Base-by-base conservation (phyloP, 2,113 vertebrate genomes). In the Pelmatolapia mariae region DNA sequence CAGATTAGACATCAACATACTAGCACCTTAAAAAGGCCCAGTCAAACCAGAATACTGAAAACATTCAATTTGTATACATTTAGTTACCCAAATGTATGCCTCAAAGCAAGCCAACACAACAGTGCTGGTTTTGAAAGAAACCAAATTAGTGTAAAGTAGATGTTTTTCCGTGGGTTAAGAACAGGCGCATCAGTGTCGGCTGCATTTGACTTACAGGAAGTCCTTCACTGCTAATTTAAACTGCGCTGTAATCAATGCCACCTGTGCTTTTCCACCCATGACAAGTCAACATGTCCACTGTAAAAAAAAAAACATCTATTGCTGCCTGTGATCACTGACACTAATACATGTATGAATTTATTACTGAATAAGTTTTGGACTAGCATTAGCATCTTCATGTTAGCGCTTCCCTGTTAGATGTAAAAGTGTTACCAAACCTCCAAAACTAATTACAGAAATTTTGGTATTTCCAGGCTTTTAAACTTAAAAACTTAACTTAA, bases 11-110 rank as follows among this genome's bases (percentile, higher is more conserved):
- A 47, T 47, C 15, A 76, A 11, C 9, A 76, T 76, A 47, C 24
- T 10, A 76, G 71, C 16, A 31, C 71, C 43, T 78, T 50, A 78
- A 78, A 66, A 50, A 31, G 26, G 43, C 16, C 45, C 45, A 50
- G 43, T 50, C 43, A 78, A 31, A 78, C 71, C 7, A 78, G 10
- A 29, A 50, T 50, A 19, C 9, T 50, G 16, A 1, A 76, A 78
- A 31, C 26, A 76, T 29, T 50, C 12, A 12, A 78, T 50, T 29
- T 76, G 71, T 76, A 76, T 76, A 76, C 10, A 19, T 47, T 78
- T 78, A 31, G 3, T 31, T 78, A 78, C 0, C 10, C 71, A 78
- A 78, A 78, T 78, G 0, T 78, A 47, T 50, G 10, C 43, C 71
- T 78, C 43, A 78, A 78, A 78, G n/a, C 15, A 57, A 43, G 15